Evolutionary conservation across 2,888 invertebrate species (phyloP), one percentile per base, ranked within the genome.

Genomic region (Apantesis nais): DNA sequence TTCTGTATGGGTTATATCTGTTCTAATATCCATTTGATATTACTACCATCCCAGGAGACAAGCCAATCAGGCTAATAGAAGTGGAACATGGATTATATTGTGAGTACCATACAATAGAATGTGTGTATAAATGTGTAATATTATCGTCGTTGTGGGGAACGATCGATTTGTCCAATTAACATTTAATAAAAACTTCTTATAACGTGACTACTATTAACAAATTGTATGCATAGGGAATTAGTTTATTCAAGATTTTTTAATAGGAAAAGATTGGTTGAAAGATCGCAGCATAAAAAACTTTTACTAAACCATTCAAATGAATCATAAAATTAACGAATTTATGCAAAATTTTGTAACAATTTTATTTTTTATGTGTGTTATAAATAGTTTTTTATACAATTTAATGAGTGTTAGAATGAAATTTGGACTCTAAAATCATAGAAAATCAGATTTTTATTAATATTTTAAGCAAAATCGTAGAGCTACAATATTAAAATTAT

Each of bases 101-200:
- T 60, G 37, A 16, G 34, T 19, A 48, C 39, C 16, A 58, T 29
- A 64, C 31, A 60, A 63, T 48, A 69, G n/a, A 60, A 39, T 62
- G 39, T 67, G 62, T 29, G 16, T 58, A 16, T 7, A 29, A 29
- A 14, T 52, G 37, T 62, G 58, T 58, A 58, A 39, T 58, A 39
- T 58, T 58, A 39, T 25, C 39, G 12, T 74, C 62, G 64, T 71
- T 52, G 64, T 70, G 55, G 67, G 70, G 58, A 63, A 37, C 78
- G 74, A 84, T 84, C 78, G 77, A 85, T 83, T 81, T 77, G 74
- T 75, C 68, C 79, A 77, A 79, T 84, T 81, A 80, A 75, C 73
- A 75, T 81, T 81, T 78, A 78, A 80, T 79, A 80, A 76, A 75
- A 72, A 74, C 75, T 58, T 80, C 72, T 75, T 79, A 60, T 80